A percentile compares a stretch with the other conserved stretches of the same genome.
These are phyloP conservation scores for Drosophila erecta DNA, from an alignment of 1,140 invertebrate genomes.

Conservation along the genomic window DNA sequence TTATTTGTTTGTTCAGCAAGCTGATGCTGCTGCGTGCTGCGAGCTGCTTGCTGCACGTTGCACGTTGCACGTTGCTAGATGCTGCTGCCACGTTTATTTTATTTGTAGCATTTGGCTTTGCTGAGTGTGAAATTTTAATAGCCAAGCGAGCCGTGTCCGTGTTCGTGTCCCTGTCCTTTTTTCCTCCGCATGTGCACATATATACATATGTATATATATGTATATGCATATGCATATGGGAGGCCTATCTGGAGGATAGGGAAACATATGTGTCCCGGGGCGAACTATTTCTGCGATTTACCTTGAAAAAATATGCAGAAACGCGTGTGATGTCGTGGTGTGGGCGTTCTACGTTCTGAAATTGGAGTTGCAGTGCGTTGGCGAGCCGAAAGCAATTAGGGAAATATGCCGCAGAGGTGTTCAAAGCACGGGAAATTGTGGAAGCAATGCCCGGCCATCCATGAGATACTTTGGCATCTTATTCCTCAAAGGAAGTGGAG, in stretches of 20 bases:
- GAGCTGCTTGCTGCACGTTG: conserved; percentile 23
- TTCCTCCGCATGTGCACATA: not conserved
- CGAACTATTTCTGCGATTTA: conserved; percentile 76
- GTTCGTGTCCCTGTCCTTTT: conserved; percentile 39
- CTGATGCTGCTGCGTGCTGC: conserved; percentile 58
- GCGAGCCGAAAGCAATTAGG: conserved; percentile 36
- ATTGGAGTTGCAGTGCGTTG: conserved; percentile 36
- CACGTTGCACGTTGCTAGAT: conserved; percentile 26
- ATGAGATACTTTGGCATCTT: conserved; percentile 14
- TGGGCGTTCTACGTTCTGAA: conserved; percentile 40
- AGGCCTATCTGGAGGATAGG: conserved; percentile 37
- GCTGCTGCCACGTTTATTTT: conserved; percentile 72
- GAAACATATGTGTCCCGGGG: conserved; percentile 57
- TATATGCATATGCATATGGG: not conserved
- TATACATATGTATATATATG: not conserved
- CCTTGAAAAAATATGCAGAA: conserved; percentile 71
- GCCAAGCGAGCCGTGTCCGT: conserved; percentile 78
- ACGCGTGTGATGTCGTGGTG: conserved; percentile 32
- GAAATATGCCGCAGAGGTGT: conserved; percentile 36
- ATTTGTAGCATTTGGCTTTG: conserved; percentile 82
- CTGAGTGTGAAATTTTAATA: conserved; percentile 83
- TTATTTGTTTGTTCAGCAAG: conserved; percentile 75
- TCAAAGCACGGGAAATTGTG: not conserved
- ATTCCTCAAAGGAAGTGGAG: not conserved
- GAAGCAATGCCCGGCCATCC: not conserved